Evolutionary conservation across 2,113 vertebrate species (phyloP).

Genomic region (Embiotoca jacksoni): DNA sequence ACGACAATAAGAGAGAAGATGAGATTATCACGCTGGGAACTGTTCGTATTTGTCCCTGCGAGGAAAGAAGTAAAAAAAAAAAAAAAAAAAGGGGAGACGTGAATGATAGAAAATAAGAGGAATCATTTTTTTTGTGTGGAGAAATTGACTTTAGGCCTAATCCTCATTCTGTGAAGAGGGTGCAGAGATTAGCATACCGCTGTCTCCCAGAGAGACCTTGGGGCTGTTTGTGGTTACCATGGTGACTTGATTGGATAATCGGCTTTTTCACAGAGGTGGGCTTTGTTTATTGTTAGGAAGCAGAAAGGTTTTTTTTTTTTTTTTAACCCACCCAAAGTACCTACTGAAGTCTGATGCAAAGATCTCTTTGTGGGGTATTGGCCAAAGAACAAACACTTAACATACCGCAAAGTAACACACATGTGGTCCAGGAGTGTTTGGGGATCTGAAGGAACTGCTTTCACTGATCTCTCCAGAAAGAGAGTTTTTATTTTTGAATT

Average conservation of each 20-base stretch:
- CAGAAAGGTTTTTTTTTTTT: conserved; percentile 13
- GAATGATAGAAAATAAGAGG: conserved; percentile 1
- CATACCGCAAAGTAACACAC: conserved; percentile 8
- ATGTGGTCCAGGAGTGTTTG: conserved; percentile 25
- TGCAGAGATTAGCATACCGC: conserved; percentile 29
- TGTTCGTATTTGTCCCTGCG: background rate
- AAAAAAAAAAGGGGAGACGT: background rate
- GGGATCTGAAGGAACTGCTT: conserved; percentile 20
- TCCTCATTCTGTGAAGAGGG: conserved; percentile 27
- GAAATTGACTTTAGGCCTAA: conserved; percentile 4
- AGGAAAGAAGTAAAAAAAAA: background rate
- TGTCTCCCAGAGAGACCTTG: conserved; percentile 47
- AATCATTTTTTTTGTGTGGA: conserved; percentile 24
- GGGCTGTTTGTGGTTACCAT: conserved; percentile 60
- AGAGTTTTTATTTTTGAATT: background rate
- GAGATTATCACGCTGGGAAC: conserved; percentile 4
- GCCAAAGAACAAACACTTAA: conserved; percentile 63
- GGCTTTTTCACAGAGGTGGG: conserved; percentile 52
- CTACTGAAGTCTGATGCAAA: conserved; percentile 35
- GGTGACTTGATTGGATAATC: conserved; percentile 61
- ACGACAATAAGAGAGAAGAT: conserved; percentile 1
- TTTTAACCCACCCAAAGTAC: conserved; percentile 36
- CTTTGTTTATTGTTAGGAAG: conserved; percentile 60
- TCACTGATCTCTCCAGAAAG: conserved; percentile 9
- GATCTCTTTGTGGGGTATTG: conserved; percentile 41